Percentiles rank a stretch among this genome's conserved stretches.
Evolutionary conservation across 1,140 invertebrate genomes (phyloP).

Genomic region (Marisa cornuarietis): DNA sequence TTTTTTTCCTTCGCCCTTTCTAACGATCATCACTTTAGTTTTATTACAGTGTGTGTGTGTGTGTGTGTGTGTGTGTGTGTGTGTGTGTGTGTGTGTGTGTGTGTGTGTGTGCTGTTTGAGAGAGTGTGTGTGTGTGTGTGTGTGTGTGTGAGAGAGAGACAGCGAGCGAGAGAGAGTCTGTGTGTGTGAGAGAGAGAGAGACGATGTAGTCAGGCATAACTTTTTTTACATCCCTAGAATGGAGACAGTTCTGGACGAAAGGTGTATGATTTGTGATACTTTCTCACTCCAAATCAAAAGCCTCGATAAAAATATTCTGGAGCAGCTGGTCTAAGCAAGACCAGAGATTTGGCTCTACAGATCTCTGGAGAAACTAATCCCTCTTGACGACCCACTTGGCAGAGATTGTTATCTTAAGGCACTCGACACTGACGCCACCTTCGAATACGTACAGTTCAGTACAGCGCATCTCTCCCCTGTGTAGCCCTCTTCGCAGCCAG

Average conservation of each 20-base stretch:
- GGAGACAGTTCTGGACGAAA: too few species aligned
- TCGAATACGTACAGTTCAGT: too few species aligned
- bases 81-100: conserved; percentile 53
- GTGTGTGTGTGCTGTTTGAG: conserved; percentile 35
- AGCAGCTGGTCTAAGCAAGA: neutral
- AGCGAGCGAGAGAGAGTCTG: conserved; percentile 26
- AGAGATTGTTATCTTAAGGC: too few species aligned
- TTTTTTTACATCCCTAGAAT: neutral
- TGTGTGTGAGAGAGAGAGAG: conserved; percentile 21
- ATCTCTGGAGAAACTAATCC: neutral
- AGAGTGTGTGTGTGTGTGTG: conserved; percentile 17
- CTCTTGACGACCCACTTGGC: neutral
- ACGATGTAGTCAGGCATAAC: neutral
- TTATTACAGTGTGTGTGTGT: conserved; percentile 17
- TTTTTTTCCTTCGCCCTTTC: too few species aligned
- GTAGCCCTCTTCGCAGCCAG: too few species aligned
- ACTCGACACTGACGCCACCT: too few species aligned
- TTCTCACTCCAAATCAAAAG: neutral
- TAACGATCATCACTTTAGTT: too few species aligned
- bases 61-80: conserved; percentile 6
- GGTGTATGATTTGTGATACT: too few species aligned
- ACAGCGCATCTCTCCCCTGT: too few species aligned
- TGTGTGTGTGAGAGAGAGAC: conserved; percentile 24
- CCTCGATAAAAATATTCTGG: neutral
- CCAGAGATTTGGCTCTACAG: neutral